Percentiles rank a stretch among this genome's conserved stretches.
phyloP scores from a whole-genome alignment of 2,888 invertebrate species.

The Masnerella sp. region DNA sequence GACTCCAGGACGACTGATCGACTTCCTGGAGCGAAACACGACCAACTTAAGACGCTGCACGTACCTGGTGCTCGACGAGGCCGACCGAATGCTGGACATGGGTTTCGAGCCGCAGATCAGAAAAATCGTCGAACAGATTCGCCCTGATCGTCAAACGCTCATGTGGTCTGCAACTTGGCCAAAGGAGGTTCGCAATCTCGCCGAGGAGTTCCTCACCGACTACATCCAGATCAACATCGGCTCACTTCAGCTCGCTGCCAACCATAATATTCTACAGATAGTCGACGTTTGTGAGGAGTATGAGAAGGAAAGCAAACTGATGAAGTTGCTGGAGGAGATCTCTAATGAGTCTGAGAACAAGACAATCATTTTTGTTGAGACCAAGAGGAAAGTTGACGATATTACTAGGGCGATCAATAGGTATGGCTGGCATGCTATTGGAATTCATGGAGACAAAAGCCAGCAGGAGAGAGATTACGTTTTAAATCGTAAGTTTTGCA shows the following conservation, averaged over 20 bases:
- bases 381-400: slow-evolving; percentile 84
- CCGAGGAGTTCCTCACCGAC: slow-evolving; percentile 83
- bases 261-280: slow-evolving; percentile 85
- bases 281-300: slow-evolving; percentile 82
- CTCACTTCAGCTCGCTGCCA: slow-evolving; percentile 82
- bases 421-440: slow-evolving; percentile 79
- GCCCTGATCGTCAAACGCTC: slow-evolving; percentile 82
- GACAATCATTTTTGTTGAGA: slow-evolving; percentile 84
- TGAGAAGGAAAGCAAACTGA: slow-evolving; percentile 81
- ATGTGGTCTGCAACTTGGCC: slow-evolving; percentile 80
- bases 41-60: slow-evolving; percentile 79
- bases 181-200: slow-evolving; percentile 83
- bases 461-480: slow-evolving; percentile 83
- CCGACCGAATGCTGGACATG: slow-evolving; percentile 83
- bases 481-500: slow-evolving; percentile 76
- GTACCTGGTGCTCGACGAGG: slow-evolving; percentile 82
- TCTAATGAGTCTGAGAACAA: slow-evolving; percentile 82
- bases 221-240: slow-evolving; percentile 84
- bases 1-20: slow-evolving; percentile 81
- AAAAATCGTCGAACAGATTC: slow-evolving; percentile 80
- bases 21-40: slow-evolving; percentile 79
- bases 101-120: slow-evolving; percentile 83
- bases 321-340: slow-evolving; percentile 81
- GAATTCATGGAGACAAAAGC: slow-evolving; percentile 84
- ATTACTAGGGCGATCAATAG: slow-evolving; percentile 81